Conservation (phyloP, 2,888 invertebrate species). For the Drosophila melanosoma region DNA sequence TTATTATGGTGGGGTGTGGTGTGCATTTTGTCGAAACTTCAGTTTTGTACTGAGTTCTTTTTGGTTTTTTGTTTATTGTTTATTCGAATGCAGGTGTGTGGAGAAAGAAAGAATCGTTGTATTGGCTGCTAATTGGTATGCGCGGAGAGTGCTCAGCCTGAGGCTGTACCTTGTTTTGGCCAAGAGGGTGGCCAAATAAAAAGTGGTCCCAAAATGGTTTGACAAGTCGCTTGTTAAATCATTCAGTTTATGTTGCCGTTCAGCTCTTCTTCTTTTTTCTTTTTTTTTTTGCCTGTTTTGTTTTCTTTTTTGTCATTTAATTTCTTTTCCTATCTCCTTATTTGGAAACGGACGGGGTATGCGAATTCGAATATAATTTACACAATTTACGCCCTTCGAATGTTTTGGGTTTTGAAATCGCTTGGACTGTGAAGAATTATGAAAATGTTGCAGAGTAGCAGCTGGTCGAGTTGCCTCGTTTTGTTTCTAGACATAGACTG, state of each 20-base stretch:
- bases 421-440: not conserved
- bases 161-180: conserved; percentile 1
- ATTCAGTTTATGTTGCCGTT: conserved; percentile 25
- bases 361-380: not conserved
- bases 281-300: not conserved
- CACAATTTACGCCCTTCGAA: not conserved
- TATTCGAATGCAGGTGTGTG: conserved; percentile 18
- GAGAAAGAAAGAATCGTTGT: not conserved
- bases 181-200: conserved; percentile 16
- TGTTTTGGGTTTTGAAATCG: conserved; percentile 1
- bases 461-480: not conserved
- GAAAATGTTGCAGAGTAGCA: conserved; percentile 1
- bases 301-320: not conserved
- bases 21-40: conserved; percentile 45
- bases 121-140: conserved; percentile 40
- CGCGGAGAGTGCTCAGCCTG: conserved; percentile 18
- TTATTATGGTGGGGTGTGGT: conserved; percentile 43
- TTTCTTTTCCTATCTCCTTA: not conserved
- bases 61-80: conserved; percentile 17
- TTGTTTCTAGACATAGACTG: conserved; percentile 9
- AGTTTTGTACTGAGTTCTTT: conserved; percentile 13
- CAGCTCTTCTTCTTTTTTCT: conserved; percentile 2
- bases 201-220: conserved; percentile 23
- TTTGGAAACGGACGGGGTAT: not conserved
- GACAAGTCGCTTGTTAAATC: conserved; percentile 33